phyloP scores from a whole-genome alignment of 2,797 vertebrate species.

The Enteromius unitaeniatus region DNA sequence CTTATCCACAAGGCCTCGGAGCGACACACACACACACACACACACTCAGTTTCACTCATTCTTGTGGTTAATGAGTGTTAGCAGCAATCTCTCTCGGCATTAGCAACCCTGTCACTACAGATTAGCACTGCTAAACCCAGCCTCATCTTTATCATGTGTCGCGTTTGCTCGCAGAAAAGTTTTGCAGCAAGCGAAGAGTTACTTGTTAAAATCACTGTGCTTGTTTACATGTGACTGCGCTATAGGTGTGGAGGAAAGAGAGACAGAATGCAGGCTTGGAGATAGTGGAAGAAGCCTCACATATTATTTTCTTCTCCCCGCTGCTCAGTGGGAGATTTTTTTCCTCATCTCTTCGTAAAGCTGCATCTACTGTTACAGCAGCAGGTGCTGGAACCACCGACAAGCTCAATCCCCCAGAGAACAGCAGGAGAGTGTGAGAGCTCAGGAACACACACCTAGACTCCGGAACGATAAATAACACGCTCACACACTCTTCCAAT shows the following conservation, averaged over 20 bases:
- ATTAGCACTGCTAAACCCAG: constrained; percentile 12
- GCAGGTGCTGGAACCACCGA: constrained; percentile 45
- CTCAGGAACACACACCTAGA: constrained; percentile 43
- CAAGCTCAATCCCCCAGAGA: constrained; percentile 38
- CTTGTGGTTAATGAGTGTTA: constrained; percentile 49
- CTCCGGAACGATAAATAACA: constrained; percentile 28
- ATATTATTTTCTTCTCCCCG: constrained; percentile 41
- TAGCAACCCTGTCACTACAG: constrained; percentile 39
- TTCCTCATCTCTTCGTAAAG: constrained; percentile 43
- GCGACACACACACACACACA: not conserved
- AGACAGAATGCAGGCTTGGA: constrained; percentile 16
- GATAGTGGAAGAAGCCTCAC: constrained; percentile 10
- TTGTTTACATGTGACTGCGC: constrained; percentile 7
- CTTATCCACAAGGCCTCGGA: not conserved
- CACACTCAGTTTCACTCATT: constrained; percentile 26
- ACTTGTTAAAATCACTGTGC: not conserved
- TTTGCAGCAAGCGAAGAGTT: not conserved
- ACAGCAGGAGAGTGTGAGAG: constrained; percentile 40
- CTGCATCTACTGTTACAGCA: constrained; percentile 50
- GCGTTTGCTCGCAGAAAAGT: constrained; percentile 9
- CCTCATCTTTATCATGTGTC: constrained; percentile 11
- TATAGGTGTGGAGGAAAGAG: not conserved
- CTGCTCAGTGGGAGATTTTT: constrained; percentile 43
- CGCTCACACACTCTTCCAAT: constrained; percentile 13
- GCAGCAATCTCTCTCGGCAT: constrained; percentile 42